Percentiles rank a stretch among this genome's conserved stretches.
Evolutionary conservation across 2,797 vertebrate species (phyloP).

Genomic region (Oryzias dopingdopingensis): DNA sequence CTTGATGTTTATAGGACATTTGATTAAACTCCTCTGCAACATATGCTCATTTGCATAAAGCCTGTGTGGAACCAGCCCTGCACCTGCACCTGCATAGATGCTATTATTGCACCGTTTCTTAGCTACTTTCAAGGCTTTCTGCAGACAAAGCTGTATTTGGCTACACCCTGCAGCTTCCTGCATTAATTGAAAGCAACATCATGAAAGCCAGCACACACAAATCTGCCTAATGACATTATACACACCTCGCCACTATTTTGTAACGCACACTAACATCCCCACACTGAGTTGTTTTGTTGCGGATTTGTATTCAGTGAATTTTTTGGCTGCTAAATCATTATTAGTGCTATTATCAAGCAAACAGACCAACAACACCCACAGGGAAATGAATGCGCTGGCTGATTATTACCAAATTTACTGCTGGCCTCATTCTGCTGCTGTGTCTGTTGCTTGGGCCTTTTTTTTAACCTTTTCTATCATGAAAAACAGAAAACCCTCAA

Average conservation of each 20-base stretch:
- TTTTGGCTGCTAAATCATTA: slow-evolving; percentile 45
- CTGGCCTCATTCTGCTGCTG: slow-evolving; percentile 13
- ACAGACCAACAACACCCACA: slow-evolving; percentile 42
- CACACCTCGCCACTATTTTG: slow-evolving; percentile 16
- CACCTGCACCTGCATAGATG: slow-evolving; percentile 52
- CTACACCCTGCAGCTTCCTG: slow-evolving; percentile 40
- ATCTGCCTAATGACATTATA: slow-evolving; percentile 54
- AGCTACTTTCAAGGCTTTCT: slow-evolving; percentile 52
- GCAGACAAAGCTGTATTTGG: slow-evolving; percentile 61
- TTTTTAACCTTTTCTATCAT: not conserved
- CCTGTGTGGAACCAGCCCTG: slow-evolving; percentile 39
- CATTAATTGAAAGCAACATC: slow-evolving; percentile 49
- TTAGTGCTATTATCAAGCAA: slow-evolving; percentile 45
- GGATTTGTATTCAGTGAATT: slow-evolving; percentile 14
- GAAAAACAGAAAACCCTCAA: not conserved
- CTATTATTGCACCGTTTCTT: slow-evolving; percentile 37
- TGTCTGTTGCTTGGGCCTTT: slow-evolving; percentile 23
- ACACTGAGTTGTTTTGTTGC: slow-evolving; percentile 27
- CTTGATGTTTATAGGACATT: slow-evolving; percentile 54
- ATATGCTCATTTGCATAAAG: slow-evolving; percentile 68
- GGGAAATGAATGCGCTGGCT: slow-evolving; percentile 15
- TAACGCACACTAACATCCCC: slow-evolving; percentile 4
- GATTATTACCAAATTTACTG: slow-evolving; percentile 22
- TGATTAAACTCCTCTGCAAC: slow-evolving; percentile 53
- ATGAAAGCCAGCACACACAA: slow-evolving; percentile 43